Evolutionary conservation across 1,140 invertebrate species (phyloP).

Genomic region (Trichonephila clavipes): DNA sequence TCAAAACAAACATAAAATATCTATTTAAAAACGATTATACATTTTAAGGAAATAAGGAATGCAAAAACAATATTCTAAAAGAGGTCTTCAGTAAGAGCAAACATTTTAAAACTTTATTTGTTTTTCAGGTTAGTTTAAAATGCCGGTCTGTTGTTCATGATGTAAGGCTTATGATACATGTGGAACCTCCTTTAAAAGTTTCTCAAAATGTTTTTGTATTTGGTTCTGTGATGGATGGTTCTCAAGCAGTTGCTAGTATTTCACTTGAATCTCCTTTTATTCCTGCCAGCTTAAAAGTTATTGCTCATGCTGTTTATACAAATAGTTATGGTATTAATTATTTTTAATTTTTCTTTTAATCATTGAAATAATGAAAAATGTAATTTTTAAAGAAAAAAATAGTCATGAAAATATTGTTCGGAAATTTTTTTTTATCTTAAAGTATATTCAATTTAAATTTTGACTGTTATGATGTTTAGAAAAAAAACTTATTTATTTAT

Average conservation of each 20-base stretch:
- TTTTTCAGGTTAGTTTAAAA: slow-evolving; percentile 66
- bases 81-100: not conserved
- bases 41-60: not conserved
- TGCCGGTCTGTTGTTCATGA: slow-evolving; percentile 80
- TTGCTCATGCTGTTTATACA: slow-evolving; percentile 68
- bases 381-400: no score
- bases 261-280: slow-evolving; percentile 47
- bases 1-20: no score
- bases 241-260: slow-evolving; percentile 59
- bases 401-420: no score
- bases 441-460: no score
- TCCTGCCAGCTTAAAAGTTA: slow-evolving; percentile 62
- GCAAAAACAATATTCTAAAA: not conserved
- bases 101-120: not conserved
- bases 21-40: no score
- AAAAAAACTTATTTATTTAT: no score
- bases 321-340: slow-evolving; percentile 64
- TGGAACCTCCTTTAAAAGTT: slow-evolving; percentile 82
- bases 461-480: no score
- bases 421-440: no score
- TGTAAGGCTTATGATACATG: slow-evolving; percentile 83
- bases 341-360: no score
- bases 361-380: no score
- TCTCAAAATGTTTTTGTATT: slow-evolving; percentile 82
- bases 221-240: slow-evolving; percentile 82